Evolutionary conservation across 2,113 vertebrate genomes (phyloP).

Genomic region (Micromys minutus): DNA sequence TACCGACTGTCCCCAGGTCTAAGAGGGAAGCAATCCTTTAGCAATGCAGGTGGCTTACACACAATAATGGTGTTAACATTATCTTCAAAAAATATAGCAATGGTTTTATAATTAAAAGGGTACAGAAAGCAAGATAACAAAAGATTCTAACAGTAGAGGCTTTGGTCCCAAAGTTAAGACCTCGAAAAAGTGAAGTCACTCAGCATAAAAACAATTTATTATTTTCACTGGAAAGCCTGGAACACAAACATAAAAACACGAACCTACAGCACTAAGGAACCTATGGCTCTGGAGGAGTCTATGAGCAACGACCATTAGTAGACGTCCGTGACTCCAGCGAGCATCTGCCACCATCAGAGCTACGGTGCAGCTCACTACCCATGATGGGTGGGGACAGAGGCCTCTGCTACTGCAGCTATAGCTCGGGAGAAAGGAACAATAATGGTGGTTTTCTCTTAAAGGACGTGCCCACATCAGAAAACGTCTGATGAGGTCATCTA

Average conservation of each 20-base stretch:
- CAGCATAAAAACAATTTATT: background rate
- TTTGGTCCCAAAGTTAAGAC: background rate
- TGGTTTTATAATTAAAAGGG: background rate
- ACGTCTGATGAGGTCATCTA: background rate
- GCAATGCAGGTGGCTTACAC: background rate
- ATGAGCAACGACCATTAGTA: accelerated
- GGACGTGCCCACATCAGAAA: background rate
- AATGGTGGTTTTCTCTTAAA: background rate
- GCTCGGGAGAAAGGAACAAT: background rate
- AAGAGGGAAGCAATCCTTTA: background rate
- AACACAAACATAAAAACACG: background rate
- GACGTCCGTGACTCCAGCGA: accelerated
- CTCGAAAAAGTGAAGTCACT: background rate
- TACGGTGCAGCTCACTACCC: background rate
- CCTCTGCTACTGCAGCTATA: background rate
- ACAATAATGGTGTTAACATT: background rate
- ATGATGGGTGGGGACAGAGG: accelerated
- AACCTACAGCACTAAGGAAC: background rate
- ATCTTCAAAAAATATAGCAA: background rate
- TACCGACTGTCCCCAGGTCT: background rate
- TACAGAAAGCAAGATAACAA: background rate
- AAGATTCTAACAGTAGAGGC: background rate
- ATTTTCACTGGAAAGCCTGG: background rate
- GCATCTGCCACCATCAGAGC: accelerated
- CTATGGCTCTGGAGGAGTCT: background rate